A percentile compares a stretch with the other conserved stretches of the same genome.
phyloP scores from a whole-genome alignment of 2,797 vertebrate genomes.

The Phyllotis vaccarum region DNA sequence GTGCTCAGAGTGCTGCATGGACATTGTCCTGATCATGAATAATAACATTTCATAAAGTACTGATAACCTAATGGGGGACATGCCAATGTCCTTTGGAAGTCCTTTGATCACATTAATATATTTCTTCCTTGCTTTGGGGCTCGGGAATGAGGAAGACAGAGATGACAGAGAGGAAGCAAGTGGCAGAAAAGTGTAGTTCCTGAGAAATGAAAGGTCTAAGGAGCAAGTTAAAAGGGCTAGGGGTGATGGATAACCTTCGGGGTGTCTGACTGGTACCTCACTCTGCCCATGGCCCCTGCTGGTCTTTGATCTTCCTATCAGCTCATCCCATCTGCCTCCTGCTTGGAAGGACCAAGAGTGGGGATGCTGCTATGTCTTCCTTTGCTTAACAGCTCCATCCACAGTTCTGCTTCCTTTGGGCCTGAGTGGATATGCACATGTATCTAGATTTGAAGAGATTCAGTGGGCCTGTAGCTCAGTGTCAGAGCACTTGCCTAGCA shows the following conservation, averaged over 20 bases:
- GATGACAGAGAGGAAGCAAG: conserved; percentile 32
- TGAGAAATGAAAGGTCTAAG: conserved; percentile 50
- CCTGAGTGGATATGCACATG: background rate
- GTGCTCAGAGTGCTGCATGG: background rate
- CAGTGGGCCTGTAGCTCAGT: too few relatives aligned
- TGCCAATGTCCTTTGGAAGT: conserved; percentile 8
- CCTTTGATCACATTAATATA: conserved; percentile 66
- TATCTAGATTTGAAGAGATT: background rate
- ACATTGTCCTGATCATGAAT: conserved; percentile 15
- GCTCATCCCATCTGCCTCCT: conserved; percentile 62
- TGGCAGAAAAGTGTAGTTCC: background rate
- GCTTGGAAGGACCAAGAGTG: conserved; percentile 44
- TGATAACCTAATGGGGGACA: background rate
- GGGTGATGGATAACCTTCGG: conserved; percentile 65
- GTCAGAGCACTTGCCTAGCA: background rate
- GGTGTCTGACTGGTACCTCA: background rate
- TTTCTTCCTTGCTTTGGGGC: conserved; percentile 41
- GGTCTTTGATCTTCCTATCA: conserved; percentile 74
- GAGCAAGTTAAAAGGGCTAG: conserved; percentile 62
- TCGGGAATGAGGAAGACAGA: conserved; percentile 39
- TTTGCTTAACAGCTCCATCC: background rate
- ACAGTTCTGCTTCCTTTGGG: background rate
- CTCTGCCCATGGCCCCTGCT: conserved; percentile 12
- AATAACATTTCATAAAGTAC: conserved; percentile 3
- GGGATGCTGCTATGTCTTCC: conserved; percentile 38